Percentiles rank a stretch among this genome's conserved stretches.
Conservation (phyloP, 2,797 vertebrate species). For the Clarias laeviceps region DNA sequence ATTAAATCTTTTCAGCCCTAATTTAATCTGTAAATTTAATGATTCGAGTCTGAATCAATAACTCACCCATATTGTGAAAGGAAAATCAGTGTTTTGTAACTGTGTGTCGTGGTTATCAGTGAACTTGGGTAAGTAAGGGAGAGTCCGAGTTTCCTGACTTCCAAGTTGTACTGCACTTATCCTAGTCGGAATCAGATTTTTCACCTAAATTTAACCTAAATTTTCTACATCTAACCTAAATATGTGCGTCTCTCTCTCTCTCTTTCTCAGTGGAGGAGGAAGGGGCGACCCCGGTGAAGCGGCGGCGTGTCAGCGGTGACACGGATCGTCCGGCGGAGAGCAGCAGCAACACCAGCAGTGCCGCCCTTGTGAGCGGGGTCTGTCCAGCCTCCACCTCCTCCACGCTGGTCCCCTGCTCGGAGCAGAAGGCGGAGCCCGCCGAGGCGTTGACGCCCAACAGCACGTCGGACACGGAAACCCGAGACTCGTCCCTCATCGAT, state of each 20-base stretch:
- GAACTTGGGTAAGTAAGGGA: not conserved
- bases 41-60: too few relatives aligned
- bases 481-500: constrained; percentile 96
- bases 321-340: constrained; percentile 51
- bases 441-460: constrained; percentile 90
- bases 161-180: not conserved
- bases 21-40: too few relatives aligned
- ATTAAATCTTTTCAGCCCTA: too few relatives aligned
- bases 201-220: too few relatives aligned
- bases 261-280: constrained; percentile 82
- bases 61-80: too few relatives aligned
- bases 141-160: not conserved
- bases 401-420: constrained; percentile 65
- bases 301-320: constrained; percentile 76
- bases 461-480: constrained; percentile 94
- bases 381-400: constrained; percentile 63
- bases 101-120: not conserved
- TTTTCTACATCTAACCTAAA: too few relatives aligned
- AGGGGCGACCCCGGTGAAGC: constrained; percentile 91
- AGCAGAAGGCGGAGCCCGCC: constrained; percentile 81
- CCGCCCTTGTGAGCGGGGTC: constrained; percentile 43
- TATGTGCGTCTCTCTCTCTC: not conserved
- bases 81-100: not conserved
- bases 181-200: not conserved
- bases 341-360: constrained; percentile 49